phyloP scores from a whole-genome alignment of 2,113 vertebrate genomes.

The Vidua chalybeata region DNA sequence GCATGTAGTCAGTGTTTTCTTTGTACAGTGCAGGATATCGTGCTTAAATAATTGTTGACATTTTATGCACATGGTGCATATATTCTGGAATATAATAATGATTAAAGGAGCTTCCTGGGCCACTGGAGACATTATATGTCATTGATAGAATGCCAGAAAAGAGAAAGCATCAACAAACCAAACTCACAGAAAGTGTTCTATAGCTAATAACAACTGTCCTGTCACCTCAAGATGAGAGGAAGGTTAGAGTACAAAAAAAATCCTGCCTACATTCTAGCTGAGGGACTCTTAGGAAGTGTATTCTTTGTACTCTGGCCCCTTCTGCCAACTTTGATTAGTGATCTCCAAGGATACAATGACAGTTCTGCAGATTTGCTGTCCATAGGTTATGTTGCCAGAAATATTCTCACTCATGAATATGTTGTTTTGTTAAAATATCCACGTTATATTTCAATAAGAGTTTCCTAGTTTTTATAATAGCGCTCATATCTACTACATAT shows the following conservation, averaged over 20 bases:
- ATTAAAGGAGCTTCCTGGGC: constrained; percentile 5
- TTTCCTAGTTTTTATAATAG: background rate
- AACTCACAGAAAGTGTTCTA: background rate
- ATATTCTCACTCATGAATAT: background rate
- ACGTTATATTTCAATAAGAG: background rate
- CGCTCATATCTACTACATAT: background rate
- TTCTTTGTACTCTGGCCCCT: background rate
- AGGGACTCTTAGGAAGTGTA: background rate
- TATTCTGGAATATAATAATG: background rate
- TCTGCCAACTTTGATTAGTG: background rate
- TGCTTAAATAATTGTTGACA: constrained; percentile 1
- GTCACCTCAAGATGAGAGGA: background rate
- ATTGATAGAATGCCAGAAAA: background rate
- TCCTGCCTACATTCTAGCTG: background rate
- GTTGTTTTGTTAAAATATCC: background rate
- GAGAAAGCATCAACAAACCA: constrained; percentile 1
- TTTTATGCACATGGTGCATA: background rate
- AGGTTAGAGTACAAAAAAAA: background rate
- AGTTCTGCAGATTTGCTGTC: background rate
- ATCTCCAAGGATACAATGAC: background rate
- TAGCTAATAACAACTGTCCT: background rate
- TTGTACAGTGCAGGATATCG: background rate
- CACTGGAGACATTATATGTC: background rate
- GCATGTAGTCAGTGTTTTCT: background rate
- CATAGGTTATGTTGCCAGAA: background rate